Base-by-base conservation (phyloP, 2,113 vertebrate genomes). In the Calonectris borealis region DNA sequence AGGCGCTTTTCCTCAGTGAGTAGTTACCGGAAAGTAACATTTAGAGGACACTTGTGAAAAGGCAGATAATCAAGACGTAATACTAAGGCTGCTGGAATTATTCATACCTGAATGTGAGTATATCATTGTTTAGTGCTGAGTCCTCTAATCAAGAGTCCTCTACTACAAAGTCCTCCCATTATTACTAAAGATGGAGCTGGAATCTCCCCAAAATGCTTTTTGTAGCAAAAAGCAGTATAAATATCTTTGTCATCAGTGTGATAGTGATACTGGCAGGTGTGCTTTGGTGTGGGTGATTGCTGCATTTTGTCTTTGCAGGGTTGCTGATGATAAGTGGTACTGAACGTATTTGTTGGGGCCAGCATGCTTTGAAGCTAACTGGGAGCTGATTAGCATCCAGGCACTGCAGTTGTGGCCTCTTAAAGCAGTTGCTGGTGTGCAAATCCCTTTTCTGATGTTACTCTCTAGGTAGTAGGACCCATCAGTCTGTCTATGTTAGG, bases 211-310 rank as follows among this genome's bases (percentile, higher is more conserved):
- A 10, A 83, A 82, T 17, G 36, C 14, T 58, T 17, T 96, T 87
- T 73, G 22, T 81, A 83, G 54, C 65, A 66, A 58, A 97, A 85
- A 86, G 21, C 46, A 58, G 27, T 80, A 6, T 49, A 77, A 88
- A 58, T 77, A 9, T 25, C 90, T 92, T 82, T 85, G 76, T 76
- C 54, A 44, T 72, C 77, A 46, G 71, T 4, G 14, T 75, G 65
- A 9, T 1, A 9, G 80, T 44, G 72, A 32, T 84, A 31, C 40
- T 51, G 73, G 48, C 73, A 72, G 69, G 64, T 58, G 48, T 96
- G 87, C 94, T 96, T 97, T 73, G 93, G n/a, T 87, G 52, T 69
- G 34, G 61, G 62, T 49, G 73, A 71, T 52, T 64, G 61, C 68
- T 83, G 38, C 24, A 4, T 57, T 89, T 62, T 1, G 1, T 57